A percentile compares a stretch with the other conserved stretches of the same genome.
These are phyloP conservation scores for Suncus etruscus DNA, from an alignment of 2,113 vertebrate genomes.

Conservation along the genomic window DNA sequence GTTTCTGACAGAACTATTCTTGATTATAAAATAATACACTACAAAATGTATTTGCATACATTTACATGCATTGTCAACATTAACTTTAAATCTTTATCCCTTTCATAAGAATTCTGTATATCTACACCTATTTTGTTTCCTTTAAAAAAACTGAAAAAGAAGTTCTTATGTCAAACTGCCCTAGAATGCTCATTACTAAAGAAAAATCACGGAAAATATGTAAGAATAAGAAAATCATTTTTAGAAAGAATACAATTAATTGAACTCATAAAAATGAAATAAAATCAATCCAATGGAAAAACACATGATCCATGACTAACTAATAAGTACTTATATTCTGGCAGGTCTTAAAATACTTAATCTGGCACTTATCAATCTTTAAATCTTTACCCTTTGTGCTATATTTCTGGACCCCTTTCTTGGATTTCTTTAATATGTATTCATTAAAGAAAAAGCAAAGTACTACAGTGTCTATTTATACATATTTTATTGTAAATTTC, in stretches of 20 bases:
- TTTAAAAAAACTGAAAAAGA: neutral
- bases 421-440: neutral
- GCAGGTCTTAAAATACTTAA: neutral
- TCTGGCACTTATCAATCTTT: neutral
- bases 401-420: too few species aligned
- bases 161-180: neutral
- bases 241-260: conserved; percentile 20
- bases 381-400: neutral
- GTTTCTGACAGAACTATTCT: neutral
- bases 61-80: neutral
- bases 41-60: neutral
- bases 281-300: conserved; percentile 21
- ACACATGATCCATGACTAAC: neutral
- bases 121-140: neutral
- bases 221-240: conserved; percentile 33
- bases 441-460: neutral
- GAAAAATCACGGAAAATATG: neutral
- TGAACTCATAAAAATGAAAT: neutral
- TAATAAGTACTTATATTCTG: neutral
- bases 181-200: neutral
- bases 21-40: neutral
- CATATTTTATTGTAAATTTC: neutral
- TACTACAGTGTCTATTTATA: neutral
- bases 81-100: conserved; percentile 1
- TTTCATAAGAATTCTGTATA: neutral